phyloP scores from a whole-genome alignment of 1,140 invertebrate genomes.

The Mercenaria mercenaria region DNA sequence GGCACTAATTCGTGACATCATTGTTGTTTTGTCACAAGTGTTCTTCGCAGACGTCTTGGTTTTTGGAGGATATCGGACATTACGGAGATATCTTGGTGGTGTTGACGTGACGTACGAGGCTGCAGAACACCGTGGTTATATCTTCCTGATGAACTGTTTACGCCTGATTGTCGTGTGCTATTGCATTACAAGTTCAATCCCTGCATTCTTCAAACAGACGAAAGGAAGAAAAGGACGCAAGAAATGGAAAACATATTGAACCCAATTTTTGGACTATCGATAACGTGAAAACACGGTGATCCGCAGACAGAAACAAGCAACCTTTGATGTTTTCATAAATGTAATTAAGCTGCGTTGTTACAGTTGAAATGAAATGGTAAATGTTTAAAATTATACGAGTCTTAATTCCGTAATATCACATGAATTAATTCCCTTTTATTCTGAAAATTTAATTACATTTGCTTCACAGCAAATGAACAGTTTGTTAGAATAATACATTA shows the following conservation, averaged over 20 bases:
- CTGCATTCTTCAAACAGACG: background rate
- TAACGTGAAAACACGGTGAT: too few relatives aligned
- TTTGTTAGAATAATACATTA: too few relatives aligned
- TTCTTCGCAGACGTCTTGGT: conserved; percentile 32
- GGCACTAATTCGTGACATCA: background rate
- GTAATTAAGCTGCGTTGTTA: too few relatives aligned
- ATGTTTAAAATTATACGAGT: too few relatives aligned
- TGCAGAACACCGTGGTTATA: background rate
- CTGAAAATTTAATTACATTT: too few relatives aligned
- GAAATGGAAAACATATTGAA: background rate
- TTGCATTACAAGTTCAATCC: background rate
- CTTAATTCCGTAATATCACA: too few relatives aligned
- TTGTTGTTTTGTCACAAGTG: background rate
- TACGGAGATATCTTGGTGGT: background rate
- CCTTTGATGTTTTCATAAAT: too few relatives aligned
- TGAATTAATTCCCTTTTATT: too few relatives aligned
- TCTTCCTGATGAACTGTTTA: conserved; percentile 16
- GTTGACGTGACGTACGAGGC: background rate
- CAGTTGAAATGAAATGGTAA: too few relatives aligned
- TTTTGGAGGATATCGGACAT: conserved; percentile 40
- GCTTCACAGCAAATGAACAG: too few relatives aligned
- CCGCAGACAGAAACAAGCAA: too few relatives aligned
- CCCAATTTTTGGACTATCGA: too few relatives aligned
- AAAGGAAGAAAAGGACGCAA: background rate
- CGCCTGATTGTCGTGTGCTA: background rate